These are phyloP conservation scores for Harpalus rufipes DNA, from an alignment of 2,888 invertebrate genomes.

Conservation along the genomic window DNA sequence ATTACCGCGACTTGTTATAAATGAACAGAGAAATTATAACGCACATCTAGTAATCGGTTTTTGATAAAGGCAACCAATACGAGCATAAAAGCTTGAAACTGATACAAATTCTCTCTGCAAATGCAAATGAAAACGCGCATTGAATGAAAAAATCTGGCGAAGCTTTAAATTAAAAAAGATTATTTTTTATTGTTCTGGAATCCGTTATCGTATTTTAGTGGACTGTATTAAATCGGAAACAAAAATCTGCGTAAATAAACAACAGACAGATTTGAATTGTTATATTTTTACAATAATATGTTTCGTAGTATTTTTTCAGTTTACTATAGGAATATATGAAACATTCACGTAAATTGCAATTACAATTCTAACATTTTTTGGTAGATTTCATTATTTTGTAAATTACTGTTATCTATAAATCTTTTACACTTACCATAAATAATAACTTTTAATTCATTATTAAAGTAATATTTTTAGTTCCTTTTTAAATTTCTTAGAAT, in stretches of 20 bases:
- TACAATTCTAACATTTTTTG: slow-evolving; percentile 18
- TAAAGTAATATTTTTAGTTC: too few relatives aligned
- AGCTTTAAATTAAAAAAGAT: slow-evolving; percentile 44
- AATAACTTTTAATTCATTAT: too few relatives aligned
- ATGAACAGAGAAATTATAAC: slow-evolving; percentile 51
- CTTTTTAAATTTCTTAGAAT: too few relatives aligned
- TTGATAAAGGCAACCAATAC: slow-evolving; percentile 29
- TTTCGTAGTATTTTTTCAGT: slow-evolving; percentile 32
- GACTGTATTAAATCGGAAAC: slow-evolving; percentile 36
- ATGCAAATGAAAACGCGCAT: slow-evolving; percentile 27
- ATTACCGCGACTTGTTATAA: slow-evolving; percentile 46
- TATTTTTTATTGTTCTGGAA: slow-evolving; percentile 35
- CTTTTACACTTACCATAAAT: too few relatives aligned
- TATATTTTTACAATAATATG: slow-evolving; percentile 40
- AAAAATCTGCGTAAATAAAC: slow-evolving; percentile 24
- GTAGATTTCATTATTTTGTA: too few relatives aligned
- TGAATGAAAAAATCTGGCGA: slow-evolving; percentile 15
- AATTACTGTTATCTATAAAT: too few relatives aligned
- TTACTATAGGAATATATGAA: slow-evolving; percentile 18
- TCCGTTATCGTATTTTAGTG: slow-evolving; percentile 37
- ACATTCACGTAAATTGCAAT: slow-evolving; percentile 13
- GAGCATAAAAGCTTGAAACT: slow-evolving; percentile 16
- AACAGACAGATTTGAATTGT: slow-evolving; percentile 15
- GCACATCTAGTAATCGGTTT: slow-evolving; percentile 54
- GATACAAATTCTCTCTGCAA: slow-evolving; percentile 26